Evolutionary conservation across 2,113 vertebrate species (phyloP), one percentile per base, ranked within the genome.

Genomic region (Pangasianodon gigas): DNA sequence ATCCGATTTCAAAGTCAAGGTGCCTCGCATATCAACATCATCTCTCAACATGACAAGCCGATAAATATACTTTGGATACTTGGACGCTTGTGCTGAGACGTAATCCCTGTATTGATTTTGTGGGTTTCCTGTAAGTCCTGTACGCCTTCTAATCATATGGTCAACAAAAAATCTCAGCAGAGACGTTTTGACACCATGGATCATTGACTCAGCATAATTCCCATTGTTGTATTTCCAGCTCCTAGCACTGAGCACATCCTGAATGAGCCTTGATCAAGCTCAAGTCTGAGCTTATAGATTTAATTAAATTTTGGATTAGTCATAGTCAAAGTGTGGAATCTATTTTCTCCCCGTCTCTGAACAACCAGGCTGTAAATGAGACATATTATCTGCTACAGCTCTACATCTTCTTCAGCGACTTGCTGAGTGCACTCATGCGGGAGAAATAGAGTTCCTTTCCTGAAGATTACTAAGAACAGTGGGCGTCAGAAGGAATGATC

Each of bases 251-350:
- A 84, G 90, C 58, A 79, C 88, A 87, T 90, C 82, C 83, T 89
- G 80, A 88, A 77, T 87, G 87, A 93, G 91, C 82, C 86, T 91
- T 90, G 65, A 94, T 90, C 91, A 88, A 69, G 90, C 91, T 92
- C 90, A 90, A 37, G 89, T 89, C 92, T 93, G 88, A 85, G 92
- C 85, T 90, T 91, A 93, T 87, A 93, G 89, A 92, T 93, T 93
- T 93, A 92, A 94, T 93, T 94, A 89, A 91, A 94, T 93, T 93
- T 92, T 89, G 88, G 91, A 93, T 88, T 92, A 93, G 89, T 90
- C 87, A 87, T 91, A 91, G 92, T 90, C 90, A 93, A 93, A 92
- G 80, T 58, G 90, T 88, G 84, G 85, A 93, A 89, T 90, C 88
- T 79, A 75, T 89, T 85, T 26, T 79, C 91, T 62, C 37, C 88